phyloP scores from a whole-genome alignment of 2,797 vertebrate genomes.

The Caiman crocodilus region DNA sequence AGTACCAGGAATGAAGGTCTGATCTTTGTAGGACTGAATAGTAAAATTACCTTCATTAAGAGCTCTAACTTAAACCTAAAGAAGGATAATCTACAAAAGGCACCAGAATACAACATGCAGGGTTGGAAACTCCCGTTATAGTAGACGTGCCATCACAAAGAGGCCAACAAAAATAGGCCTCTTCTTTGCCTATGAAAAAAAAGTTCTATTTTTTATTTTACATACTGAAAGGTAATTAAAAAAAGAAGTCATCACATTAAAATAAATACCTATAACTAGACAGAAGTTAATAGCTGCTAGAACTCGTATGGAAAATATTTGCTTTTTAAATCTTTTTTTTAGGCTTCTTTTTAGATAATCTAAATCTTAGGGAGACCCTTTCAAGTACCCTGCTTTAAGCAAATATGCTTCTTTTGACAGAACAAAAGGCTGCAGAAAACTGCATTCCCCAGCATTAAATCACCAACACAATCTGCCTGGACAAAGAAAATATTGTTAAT shows the following conservation, averaged over 20 bases:
- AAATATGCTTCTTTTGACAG: not conserved
- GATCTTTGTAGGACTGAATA: not conserved
- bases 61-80: not conserved
- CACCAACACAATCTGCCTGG: not conserved
- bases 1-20: not conserved
- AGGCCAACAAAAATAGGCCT: not conserved
- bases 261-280: not conserved
- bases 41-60: not conserved
- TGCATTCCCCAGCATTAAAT: not conserved
- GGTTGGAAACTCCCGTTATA: not conserved
- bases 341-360: too few species aligned
- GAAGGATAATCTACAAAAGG: not conserved
- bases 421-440: slow-evolving; percentile 9
- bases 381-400: not conserved
- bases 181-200: not conserved
- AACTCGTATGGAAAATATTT: not conserved
- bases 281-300: not conserved
- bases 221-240: not conserved
- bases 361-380: not conserved
- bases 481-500: not conserved
- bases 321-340: too few species aligned
- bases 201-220: not conserved
- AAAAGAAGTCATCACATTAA: not conserved
- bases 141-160: not conserved
- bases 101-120: fast-evolving